phyloP scores from a whole-genome alignment of 2,797 vertebrate species.

The Podarcis siculus region DNA sequence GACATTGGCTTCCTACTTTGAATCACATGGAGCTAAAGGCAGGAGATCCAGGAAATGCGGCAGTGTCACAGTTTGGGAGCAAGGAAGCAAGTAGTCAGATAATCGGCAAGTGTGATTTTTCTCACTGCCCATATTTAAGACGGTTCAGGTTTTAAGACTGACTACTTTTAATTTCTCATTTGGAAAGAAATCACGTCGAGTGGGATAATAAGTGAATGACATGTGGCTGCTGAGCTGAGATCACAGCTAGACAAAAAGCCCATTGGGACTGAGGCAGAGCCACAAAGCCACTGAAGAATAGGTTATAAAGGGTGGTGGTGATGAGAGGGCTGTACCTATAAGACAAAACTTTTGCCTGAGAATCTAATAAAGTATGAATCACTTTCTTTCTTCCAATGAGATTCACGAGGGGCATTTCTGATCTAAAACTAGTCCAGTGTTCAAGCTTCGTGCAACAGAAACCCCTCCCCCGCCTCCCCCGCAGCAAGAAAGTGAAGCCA shows the following conservation, averaged over 20 bases:
- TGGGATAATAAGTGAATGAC: slow-evolving; percentile 8
- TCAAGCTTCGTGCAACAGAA: neutral
- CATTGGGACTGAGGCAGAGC: neutral
- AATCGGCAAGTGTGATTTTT: neutral
- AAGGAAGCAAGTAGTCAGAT: neutral
- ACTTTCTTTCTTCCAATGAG: neutral
- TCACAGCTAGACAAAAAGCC: slow-evolving; percentile 1
- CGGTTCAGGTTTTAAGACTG: neutral
- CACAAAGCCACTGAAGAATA: neutral
- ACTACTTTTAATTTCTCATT: slow-evolving; percentile 21
- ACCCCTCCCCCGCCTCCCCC: neutral
- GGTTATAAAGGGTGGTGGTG: neutral
- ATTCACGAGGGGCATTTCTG: neutral
- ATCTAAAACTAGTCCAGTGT: neutral
- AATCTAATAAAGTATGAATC: neutral
- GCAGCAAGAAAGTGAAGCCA: neutral
- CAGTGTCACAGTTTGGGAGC: neutral
- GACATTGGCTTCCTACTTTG: neutral
- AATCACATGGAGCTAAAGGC: neutral
- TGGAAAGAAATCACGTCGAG: slow-evolving; percentile 2
- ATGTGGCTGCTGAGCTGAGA: neutral
- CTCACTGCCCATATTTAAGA: neutral
- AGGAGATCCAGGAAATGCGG: neutral
- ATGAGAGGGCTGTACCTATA: neutral
- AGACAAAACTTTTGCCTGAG: neutral